Evolutionary conservation across 2,113 vertebrate genomes (phyloP).

Genomic region (Syngnathoides biaculeatus): DNA sequence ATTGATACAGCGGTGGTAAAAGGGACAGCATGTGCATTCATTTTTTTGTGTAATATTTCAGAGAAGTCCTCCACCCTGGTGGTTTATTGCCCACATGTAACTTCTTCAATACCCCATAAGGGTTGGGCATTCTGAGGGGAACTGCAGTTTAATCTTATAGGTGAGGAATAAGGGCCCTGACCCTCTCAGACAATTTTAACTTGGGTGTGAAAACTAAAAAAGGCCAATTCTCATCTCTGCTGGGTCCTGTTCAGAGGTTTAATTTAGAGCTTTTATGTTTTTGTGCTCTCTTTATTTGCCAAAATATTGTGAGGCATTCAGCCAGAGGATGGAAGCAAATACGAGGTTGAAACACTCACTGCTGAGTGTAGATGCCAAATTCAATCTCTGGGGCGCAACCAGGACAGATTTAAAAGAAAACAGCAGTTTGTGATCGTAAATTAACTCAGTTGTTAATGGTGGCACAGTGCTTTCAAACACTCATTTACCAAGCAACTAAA

Average conservation of each 20-base stretch:
- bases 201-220: conserved; percentile 30
- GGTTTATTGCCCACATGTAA: conserved; percentile 49
- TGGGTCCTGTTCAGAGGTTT: conserved; percentile 41
- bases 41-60: background rate
- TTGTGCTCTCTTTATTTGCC: conserved; percentile 52
- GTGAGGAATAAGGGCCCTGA: conserved; percentile 42
- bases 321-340: conserved; percentile 19
- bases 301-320: conserved; percentile 6
- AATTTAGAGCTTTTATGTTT: conserved; percentile 65
- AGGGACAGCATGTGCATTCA: conserved; percentile 25
- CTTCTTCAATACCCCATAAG: conserved; percentile 25
- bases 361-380: conserved; percentile 30
- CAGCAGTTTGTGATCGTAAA: background rate
- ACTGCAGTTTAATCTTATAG: conserved; percentile 25
- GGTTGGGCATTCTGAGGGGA: conserved; percentile 29
- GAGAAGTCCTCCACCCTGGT: conserved; percentile 14
- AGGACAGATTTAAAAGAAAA: conserved; percentile 19
- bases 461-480: background rate
- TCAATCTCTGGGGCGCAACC: conserved; percentile 19
- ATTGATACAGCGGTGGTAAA: conserved; percentile 1
- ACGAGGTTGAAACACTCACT: conserved; percentile 37
- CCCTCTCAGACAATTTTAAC: conserved; percentile 33
- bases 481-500: background rate
- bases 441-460: background rate
- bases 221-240: conserved; percentile 37